These are phyloP conservation scores for Cetonia aurata DNA, from an alignment of 2,888 invertebrate genomes.

Conservation along the genomic window DNA sequence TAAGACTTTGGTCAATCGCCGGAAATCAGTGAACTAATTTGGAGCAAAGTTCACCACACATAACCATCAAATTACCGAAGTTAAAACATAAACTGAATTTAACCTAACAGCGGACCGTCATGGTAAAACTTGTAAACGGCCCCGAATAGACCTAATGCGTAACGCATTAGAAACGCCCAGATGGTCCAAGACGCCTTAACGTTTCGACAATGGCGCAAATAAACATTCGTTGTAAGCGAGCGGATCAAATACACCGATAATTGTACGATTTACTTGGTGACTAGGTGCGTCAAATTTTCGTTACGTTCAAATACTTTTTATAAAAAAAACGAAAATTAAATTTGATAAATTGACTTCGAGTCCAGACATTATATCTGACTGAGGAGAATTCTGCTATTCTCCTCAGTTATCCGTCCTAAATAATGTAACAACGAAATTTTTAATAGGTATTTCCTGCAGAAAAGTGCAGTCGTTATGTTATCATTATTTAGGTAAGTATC, in stretches of 20 bases:
- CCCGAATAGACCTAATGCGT: conserved; percentile 36
- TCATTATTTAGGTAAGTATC: too few relatives aligned
- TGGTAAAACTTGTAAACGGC: conserved; percentile 39
- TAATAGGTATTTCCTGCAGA: too few relatives aligned
- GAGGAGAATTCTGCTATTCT: too few relatives aligned
- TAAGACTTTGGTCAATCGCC: conserved; percentile 44
- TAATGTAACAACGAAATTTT: too few relatives aligned
- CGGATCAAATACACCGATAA: conserved; percentile 23
- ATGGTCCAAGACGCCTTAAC: conserved; percentile 39
- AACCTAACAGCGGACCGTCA: conserved; percentile 36
- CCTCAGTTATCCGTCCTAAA: too few relatives aligned
- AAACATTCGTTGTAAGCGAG: conserved; percentile 32
- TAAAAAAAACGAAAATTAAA: too few relatives aligned
- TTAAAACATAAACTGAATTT: conserved; percentile 45
- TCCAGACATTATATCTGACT: too few relatives aligned
- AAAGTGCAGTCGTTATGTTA: too few relatives aligned
- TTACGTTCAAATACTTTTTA: too few relatives aligned
- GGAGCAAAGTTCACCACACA: conserved; percentile 44
- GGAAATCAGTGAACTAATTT: conserved; percentile 42
- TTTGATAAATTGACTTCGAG: too few relatives aligned
- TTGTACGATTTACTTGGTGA: conserved; percentile 1
- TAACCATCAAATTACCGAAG: conserved; percentile 43
- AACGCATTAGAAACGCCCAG: conserved; percentile 40
- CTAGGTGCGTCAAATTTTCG: too few relatives aligned
- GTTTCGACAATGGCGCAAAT: conserved; percentile 39